phyloP scores from a whole-genome alignment of 2,888 invertebrate genomes.

The Clitarchus hookeri region DNA sequence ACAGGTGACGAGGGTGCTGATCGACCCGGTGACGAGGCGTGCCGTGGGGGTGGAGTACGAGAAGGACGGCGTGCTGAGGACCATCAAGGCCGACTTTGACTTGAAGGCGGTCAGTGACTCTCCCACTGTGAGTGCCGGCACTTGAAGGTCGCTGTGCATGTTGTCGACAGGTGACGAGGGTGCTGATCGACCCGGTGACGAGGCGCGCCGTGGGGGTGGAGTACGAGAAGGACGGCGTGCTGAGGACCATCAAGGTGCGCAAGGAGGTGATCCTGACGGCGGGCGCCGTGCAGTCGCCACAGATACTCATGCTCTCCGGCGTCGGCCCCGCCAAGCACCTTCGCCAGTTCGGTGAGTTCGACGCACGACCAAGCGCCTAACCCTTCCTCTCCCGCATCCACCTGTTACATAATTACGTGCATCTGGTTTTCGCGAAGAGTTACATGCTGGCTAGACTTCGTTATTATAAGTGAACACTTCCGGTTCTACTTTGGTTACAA shows the following conservation, averaged over 20 bases:
- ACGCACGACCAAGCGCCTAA: background rate
- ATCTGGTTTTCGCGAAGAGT: background rate
- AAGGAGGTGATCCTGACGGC: constrained; percentile 38
- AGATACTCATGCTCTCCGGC: constrained; percentile 35
- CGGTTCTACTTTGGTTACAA: too few species aligned
- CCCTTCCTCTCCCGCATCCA: background rate
- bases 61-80: constrained; percentile 23
- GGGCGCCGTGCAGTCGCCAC: constrained; percentile 33
- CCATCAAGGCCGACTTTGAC: too few species aligned
- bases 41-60: constrained; percentile 35
- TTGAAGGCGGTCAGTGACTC: too few species aligned
- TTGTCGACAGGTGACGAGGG: constrained; percentile 29
- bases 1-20: constrained; percentile 32
- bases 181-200: constrained; percentile 31
- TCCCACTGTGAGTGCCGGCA: too few species aligned
- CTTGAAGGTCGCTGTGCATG: background rate
- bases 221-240: constrained; percentile 29
- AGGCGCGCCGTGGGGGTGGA: constrained; percentile 33
- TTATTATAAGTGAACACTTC: too few species aligned
- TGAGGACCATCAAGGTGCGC: constrained; percentile 23
- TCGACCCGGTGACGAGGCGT: constrained; percentile 28
- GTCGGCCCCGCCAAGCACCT: constrained; percentile 34
- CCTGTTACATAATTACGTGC: background rate
- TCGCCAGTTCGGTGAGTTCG: constrained; percentile 28
- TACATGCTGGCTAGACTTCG: background rate